A percentile compares a stretch with the other conserved stretches of the same genome.
These are phyloP conservation scores for Drosophila santomea DNA, from an alignment of 1,140 invertebrate genomes.

Conservation along the genomic window DNA sequence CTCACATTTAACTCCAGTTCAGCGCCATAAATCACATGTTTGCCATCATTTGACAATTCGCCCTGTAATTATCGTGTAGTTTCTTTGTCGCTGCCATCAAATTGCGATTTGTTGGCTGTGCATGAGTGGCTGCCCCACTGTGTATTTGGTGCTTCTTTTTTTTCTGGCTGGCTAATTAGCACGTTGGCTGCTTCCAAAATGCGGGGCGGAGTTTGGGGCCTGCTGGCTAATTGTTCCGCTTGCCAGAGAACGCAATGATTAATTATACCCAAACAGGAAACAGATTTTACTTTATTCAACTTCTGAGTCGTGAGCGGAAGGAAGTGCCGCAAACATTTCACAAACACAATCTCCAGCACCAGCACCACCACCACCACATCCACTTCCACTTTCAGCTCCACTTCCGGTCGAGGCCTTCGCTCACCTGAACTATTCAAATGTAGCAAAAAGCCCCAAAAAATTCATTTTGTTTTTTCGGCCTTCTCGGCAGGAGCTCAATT, in stretches of 20 bases:
- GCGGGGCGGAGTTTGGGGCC: slow-evolving; percentile 9
- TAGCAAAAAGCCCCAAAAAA: slow-evolving; percentile 16
- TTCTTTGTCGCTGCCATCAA: slow-evolving; percentile 62
- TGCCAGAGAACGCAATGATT: slow-evolving; percentile 78
- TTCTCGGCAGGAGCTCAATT: slow-evolving; percentile 37
- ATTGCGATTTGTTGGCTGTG: slow-evolving; percentile 61
- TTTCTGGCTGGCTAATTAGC: slow-evolving; percentile 69
- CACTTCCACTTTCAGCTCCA: neutral
- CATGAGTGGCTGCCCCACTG: slow-evolving; percentile 9
- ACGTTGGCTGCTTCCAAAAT: slow-evolving; percentile 72
- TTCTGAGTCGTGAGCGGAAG: slow-evolving; percentile 74
- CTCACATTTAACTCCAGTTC: neutral
- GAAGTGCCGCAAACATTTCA: slow-evolving; percentile 81
- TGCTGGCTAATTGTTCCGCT: slow-evolving; percentile 74
- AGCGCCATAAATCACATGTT: neutral
- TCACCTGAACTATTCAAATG: slow-evolving; percentile 74
- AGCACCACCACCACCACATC: neutral
- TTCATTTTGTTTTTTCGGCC: slow-evolving; percentile 51
- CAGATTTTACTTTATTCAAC: slow-evolving; percentile 83
- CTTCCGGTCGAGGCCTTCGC: slow-evolving; percentile 55
- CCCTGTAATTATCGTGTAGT: slow-evolving; percentile 52
- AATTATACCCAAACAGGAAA: slow-evolving; percentile 82
- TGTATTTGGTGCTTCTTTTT: slow-evolving; percentile 4
- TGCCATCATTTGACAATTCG: slow-evolving; percentile 17
- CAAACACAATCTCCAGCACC: slow-evolving; percentile 50